phyloP scores from a whole-genome alignment of 1,140 invertebrate species.

The Ceratina australensis region DNA sequence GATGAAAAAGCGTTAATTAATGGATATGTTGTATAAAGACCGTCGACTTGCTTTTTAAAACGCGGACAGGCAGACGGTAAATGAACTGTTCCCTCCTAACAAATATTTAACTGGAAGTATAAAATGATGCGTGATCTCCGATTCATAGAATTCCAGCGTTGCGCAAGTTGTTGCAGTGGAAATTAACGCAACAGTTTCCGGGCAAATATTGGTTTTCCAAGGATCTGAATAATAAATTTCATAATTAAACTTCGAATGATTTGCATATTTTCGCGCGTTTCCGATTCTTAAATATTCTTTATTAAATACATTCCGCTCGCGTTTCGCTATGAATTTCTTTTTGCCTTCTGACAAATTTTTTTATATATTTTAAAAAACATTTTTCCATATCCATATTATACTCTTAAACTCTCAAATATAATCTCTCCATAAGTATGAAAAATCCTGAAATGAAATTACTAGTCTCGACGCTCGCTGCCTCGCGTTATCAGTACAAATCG shows the following conservation, averaged over 20 bases:
- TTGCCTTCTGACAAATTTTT: neutral
- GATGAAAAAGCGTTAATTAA: neutral
- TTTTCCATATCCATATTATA: too few relatives aligned
- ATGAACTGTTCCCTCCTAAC: neutral
- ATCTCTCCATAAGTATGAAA: too few relatives aligned
- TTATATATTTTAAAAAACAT: neutral
- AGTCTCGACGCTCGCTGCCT: too few relatives aligned
- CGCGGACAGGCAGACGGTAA: neutral
- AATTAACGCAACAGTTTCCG: constrained; percentile 13
- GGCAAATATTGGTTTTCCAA: constrained; percentile 3
- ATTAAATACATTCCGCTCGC: neutral
- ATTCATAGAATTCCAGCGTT: constrained; percentile 6
- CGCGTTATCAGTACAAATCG: too few relatives aligned
- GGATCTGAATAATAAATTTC: constrained; percentile 10
- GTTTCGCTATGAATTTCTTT: neutral
- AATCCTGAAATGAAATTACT: too few relatives aligned
- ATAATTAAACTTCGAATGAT: constrained; percentile 5
- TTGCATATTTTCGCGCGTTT: neutral
- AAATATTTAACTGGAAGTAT: constrained; percentile 27
- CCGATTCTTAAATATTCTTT: neutral
- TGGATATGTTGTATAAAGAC: neutral
- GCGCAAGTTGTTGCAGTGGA: neutral
- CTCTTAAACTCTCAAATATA: too few relatives aligned
- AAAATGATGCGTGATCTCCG: constrained; percentile 13
- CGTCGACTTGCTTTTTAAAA: constrained; percentile 1